Evolutionary conservation across 2,888 invertebrate species (phyloP).

Genomic region (Tillus elongatus): DNA sequence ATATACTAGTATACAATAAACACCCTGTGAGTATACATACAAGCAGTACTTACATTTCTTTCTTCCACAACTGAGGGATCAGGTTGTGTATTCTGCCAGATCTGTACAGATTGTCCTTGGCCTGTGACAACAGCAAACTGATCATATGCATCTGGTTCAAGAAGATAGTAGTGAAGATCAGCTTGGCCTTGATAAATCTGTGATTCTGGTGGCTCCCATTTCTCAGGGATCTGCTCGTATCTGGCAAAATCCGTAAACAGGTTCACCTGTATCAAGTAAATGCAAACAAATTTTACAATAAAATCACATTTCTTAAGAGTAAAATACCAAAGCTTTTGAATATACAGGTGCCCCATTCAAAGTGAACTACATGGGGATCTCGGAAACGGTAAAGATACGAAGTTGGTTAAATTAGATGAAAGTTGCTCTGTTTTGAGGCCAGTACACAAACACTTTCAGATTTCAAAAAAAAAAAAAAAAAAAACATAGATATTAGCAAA

Average conservation of each 20-base stretch:
- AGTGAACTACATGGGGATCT: no score
- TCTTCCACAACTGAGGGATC: conserved; percentile 78
- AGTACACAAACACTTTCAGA: no score
- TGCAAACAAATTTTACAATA: no score
- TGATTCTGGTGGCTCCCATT: conserved; percentile 86
- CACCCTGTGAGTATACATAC: not conserved
- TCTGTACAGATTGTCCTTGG: conserved; percentile 60
- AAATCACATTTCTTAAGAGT: no score
- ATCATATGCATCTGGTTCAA: conserved; percentile 92
- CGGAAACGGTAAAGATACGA: no score
- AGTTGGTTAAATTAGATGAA: no score
- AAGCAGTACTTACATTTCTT: conserved; percentile 53
- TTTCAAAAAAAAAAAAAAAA: no score
- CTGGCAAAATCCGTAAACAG: conserved; percentile 93
- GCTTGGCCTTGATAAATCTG: conserved; percentile 86
- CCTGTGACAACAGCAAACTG: conserved; percentile 88
- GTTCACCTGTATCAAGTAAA: no score
- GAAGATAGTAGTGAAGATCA: conserved; percentile 85
- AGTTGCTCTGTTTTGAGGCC: no score
- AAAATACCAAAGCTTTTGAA: no score
- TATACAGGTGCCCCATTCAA: no score
- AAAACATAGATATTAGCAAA: no score
- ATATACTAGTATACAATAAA: conserved; percentile 1
- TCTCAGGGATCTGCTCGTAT: conserved; percentile 81
- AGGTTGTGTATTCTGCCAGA: conserved; percentile 83